Evolutionary conservation across 2,888 invertebrate genomes (phyloP).

Genomic region (Patella caerulea): DNA sequence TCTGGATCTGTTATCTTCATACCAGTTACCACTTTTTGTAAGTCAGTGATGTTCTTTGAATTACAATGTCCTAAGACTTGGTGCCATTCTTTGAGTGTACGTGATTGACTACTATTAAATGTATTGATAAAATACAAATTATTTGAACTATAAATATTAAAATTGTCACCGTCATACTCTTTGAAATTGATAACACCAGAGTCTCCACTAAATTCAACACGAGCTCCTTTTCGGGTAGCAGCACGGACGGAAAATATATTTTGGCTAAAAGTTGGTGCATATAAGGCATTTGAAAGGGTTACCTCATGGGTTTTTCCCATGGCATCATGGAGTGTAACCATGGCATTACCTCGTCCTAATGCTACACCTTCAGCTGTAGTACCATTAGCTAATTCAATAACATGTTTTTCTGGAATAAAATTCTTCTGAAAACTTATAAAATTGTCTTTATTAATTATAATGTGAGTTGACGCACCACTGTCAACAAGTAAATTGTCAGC

Average conservation of each 20-base stretch:
- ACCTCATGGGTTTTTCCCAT: constrained; percentile 9
- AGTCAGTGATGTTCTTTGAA: constrained; percentile 23
- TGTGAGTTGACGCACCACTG: constrained; percentile 41
- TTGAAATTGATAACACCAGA: neutral
- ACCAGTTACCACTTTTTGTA: constrained; percentile 31
- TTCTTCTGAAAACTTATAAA: constrained; percentile 33
- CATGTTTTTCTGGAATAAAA: constrained; percentile 36
- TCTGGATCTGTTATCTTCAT: constrained; percentile 26
- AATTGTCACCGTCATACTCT: neutral
- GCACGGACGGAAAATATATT: constrained; percentile 37
- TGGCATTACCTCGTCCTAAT: constrained; percentile 19
- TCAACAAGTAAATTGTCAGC: constrained; percentile 32
- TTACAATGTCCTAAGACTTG: constrained; percentile 33
- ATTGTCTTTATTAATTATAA: constrained; percentile 34
- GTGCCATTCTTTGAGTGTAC: constrained; percentile 26
- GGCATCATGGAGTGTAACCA: constrained; percentile 11
- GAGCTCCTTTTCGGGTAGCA: constrained; percentile 31
- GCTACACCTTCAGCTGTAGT: constrained; percentile 23
- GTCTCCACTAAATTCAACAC: constrained; percentile 19
- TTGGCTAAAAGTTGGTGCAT: constrained; percentile 31
- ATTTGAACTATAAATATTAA: neutral
- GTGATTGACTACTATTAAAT: neutral
- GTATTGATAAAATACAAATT: constrained; percentile 3
- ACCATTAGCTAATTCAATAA: constrained; percentile 33
- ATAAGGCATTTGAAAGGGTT: constrained; percentile 24